Base-by-base conservation (phyloP, 2,888 invertebrate species). In the Alentia gelatinosa region DNA sequence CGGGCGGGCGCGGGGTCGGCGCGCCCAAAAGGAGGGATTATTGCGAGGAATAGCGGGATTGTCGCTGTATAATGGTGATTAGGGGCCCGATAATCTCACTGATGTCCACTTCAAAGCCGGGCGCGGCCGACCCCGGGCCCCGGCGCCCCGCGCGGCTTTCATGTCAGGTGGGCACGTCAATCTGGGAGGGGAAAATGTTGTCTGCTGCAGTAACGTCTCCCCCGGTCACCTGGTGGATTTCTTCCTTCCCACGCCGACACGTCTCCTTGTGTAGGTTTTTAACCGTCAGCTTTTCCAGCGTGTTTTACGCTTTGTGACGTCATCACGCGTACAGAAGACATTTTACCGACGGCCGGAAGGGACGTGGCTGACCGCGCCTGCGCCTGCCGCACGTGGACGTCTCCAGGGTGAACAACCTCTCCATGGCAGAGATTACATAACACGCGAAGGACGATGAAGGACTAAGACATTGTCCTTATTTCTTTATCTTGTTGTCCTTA, bases 101-200 rank as follows among this genome's bases (percentile, higher is more conserved):
- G 37, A 83, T 83, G 83, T 83, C 83, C 83, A 83, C 83, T 83
- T 83, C 83, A 83, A 83, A 83, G 83, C 83, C 15, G 0, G 15
- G 37, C 26, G 37, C 39, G 39, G 19, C 39, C 83, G 9, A 23
- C 23, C 83, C 37, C 30, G 23, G 83, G 83, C 83, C 23, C n/a
- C n/a, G 30, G n/a, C 40, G 7, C 7, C 83, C 37, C 83, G 15
- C 37, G n/a, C 1, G 39, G 37, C 83, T 83, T 37, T 83, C 39
- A 83, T 40, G 83, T 83, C 39, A 19, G 35, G 1, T 12, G 30
- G 37, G 26, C 83, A 83, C 83, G 83, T 83, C 83, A 83, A 83
- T 83, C 83, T 30, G 15, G 19, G n/a, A n/a, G n/a, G n/a, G n/a
- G n/a, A n/a, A n/a, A n/a, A n/a, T n/a, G 83, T 40, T 39, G 83